Conservation (phyloP, 2,888 invertebrate species). For the Himalopsyche kuldschensis region DNA sequence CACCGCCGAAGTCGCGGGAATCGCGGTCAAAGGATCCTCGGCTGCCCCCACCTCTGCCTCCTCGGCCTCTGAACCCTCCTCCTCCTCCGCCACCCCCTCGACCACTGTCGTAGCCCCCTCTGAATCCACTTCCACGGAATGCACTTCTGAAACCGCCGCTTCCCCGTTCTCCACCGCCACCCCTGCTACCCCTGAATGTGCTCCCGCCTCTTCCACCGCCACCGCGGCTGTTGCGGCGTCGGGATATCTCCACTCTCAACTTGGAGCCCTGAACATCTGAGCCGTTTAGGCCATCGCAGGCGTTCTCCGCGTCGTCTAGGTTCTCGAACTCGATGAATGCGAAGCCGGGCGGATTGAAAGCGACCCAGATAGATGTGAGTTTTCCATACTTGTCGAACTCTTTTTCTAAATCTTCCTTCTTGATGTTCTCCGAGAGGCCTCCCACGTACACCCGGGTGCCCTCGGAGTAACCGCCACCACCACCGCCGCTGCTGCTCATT, state of each 20-base stretch:
- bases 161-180: slow-evolving; percentile 54
- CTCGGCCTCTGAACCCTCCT: slow-evolving; percentile 45
- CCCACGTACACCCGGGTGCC: slow-evolving; percentile 88
- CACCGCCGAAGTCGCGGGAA: slow-evolving; percentile 46
- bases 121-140: slow-evolving; percentile 53
- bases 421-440: slow-evolving; percentile 83
- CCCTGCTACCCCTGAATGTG: slow-evolving; percentile 54
- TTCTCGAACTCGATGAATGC: slow-evolving; percentile 92
- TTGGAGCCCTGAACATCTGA: slow-evolving; percentile 85
- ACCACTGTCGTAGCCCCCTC: slow-evolving; percentile 47
- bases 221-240: slow-evolving; percentile 70
- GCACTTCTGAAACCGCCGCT: slow-evolving; percentile 55
- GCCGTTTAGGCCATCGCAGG: slow-evolving; percentile 86
- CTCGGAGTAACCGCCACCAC: slow-evolving; percentile 27
- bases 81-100: slow-evolving; percentile 38
- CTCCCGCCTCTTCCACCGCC: slow-evolving; percentile 60
- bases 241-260: slow-evolving; percentile 84
- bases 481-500: slow-evolving; percentile 32
- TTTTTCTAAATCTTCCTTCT: slow-evolving; percentile 88
- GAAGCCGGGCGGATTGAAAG: slow-evolving; percentile 92
- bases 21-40: slow-evolving; percentile 49
- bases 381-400: slow-evolving; percentile 92
- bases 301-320: slow-evolving; percentile 85
- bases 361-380: slow-evolving; percentile 90
- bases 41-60: slow-evolving; percentile 57